Evolutionary conservation across 2,797 vertebrate species (phyloP).

Genomic region (Chlorospingus semifuscus): DNA sequence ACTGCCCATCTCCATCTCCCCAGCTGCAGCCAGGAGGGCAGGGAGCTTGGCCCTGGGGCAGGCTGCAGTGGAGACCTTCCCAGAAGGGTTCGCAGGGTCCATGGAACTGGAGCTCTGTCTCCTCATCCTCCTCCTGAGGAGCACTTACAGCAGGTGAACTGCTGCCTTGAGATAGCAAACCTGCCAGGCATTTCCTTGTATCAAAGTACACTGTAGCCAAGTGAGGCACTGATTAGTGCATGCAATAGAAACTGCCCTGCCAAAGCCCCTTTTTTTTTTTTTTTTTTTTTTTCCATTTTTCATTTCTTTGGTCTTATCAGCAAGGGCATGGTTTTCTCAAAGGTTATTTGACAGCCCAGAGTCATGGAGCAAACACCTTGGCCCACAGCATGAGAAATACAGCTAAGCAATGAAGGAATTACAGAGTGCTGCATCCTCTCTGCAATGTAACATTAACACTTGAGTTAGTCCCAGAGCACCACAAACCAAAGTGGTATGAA

Average conservation of each 20-base stretch:
- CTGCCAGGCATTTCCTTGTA: neutral
- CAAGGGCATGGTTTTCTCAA: slow-evolving; percentile 9
- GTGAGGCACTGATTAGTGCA: neutral
- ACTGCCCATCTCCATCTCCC: neutral
- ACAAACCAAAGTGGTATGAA: neutral
- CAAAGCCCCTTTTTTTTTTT: neutral
- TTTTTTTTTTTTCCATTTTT: too few species aligned
- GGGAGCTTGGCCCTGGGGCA: rapidly evolving
- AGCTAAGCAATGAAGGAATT: neutral
- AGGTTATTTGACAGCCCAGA: neutral
- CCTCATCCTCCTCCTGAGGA: neutral
- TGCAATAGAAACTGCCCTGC: neutral
- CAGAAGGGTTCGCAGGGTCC: neutral
- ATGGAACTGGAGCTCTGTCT: neutral
- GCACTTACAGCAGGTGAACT: neutral
- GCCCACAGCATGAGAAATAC: neutral
- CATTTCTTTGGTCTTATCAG: slow-evolving; percentile 2
- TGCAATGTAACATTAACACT: neutral
- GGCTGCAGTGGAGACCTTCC: neutral
- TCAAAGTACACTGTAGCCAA: slow-evolving; percentile 1
- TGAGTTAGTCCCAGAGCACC: neutral
- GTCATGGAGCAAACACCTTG: neutral
- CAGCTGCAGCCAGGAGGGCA: neutral
- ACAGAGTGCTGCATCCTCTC: neutral
- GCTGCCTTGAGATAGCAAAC: neutral